Conservation (phyloP, 2,797 vertebrate species). For the Cygnus olor region DNA sequence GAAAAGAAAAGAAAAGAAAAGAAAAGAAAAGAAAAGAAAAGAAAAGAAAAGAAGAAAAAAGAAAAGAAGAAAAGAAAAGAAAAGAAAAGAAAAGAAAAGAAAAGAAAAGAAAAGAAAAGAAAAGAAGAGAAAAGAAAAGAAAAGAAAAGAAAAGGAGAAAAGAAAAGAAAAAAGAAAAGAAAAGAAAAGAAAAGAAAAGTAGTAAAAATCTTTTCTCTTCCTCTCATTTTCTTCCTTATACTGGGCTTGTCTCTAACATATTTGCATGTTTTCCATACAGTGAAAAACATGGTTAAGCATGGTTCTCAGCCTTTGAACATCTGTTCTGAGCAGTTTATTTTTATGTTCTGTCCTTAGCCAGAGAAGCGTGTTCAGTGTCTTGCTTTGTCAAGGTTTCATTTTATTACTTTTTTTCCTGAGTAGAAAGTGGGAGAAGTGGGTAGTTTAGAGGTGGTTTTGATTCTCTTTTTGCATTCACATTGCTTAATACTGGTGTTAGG, state of each 20-base stretch:
- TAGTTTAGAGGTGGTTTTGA: neutral
- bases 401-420: neutral
- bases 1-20: too few relatives aligned
- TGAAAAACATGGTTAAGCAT: neutral
- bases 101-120: neutral
- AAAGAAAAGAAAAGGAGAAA: too few relatives aligned
- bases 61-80: neutral
- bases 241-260: neutral
- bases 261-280: neutral
- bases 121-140: too few relatives aligned
- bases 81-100: neutral
- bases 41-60: too few relatives aligned
- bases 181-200: neutral
- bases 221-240: neutral
- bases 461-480: neutral
- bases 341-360: neutral
- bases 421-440: neutral
- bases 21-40: too few relatives aligned
- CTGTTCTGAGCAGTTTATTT: conserved; percentile 24
- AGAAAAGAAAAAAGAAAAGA: too few relatives aligned
- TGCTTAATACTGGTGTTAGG: neutral
- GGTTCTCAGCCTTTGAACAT: conserved; percentile 29
- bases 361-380: neutral
- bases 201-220: neutral
- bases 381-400: neutral